Evolutionary conservation across 2,797 vertebrate species (phyloP), one percentile per base, ranked within the genome.

Genomic region (Semotilus atromaculatus): DNA sequence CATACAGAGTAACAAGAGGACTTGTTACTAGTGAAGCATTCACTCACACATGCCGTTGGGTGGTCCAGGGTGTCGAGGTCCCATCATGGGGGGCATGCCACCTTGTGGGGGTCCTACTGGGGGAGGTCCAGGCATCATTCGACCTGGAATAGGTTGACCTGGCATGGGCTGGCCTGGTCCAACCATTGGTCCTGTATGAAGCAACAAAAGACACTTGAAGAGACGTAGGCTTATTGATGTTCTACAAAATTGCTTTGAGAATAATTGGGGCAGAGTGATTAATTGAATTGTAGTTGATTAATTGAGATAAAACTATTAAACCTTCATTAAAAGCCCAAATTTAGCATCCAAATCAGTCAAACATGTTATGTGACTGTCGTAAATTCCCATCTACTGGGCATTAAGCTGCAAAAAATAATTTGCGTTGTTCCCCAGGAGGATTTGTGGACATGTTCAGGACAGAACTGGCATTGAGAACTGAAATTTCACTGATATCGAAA

Each of bases 31-130:
- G 36, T 66, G 45, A 68, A 1, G 3, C 7, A 73, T 86, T 48
- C 14, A 97, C 97, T 97, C 92, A 99, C 98, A 98, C 97, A 99
- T 96, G 93, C 98, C 97, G 0, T 99, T 99, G 7, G 97, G 96
- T 1, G 97, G 95, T 79, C 97, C 96, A 0, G 96, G 94, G 84
- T 97, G 96, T 1, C 97, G 95, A 11, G 97, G 96, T 68, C 96
- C 97, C 70, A 97, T 92, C 78, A 97, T 96, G 0, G 97, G 95
- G 1, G 97, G 92, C 90, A 98, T 95, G 48, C 93, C 92, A 1
- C 94, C 90, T 2, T 94, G 94, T 81, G 60, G 95, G 0, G 94
- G 95, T 0, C 92, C 92, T 0, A 93, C 93, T 0, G 95, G 80
- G 0, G 96, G 91, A 0, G 96, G 95, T 0, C 92, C 89, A 0